phyloP scores from a whole-genome alignment of 2,888 invertebrate genomes.

The Brachypalpus laphriformis region DNA sequence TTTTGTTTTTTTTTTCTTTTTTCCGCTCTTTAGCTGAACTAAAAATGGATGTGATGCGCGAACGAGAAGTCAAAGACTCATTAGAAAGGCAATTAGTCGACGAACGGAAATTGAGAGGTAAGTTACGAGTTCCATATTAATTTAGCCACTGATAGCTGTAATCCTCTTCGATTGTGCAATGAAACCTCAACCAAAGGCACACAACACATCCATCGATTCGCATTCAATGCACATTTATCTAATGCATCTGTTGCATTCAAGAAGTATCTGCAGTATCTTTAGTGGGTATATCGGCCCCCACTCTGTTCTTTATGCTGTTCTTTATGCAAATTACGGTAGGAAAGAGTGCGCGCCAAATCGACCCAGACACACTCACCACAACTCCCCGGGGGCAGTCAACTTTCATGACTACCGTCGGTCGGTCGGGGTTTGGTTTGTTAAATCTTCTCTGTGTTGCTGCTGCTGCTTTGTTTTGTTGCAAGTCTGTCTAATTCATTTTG shows the following conservation, averaged over 20 bases:
- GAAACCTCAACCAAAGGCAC: neutral
- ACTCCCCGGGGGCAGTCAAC: slow-evolving; percentile 57
- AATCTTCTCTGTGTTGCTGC: slow-evolving; percentile 20
- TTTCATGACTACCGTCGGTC: slow-evolving; percentile 61
- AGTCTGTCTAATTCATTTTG: slow-evolving; percentile 68
- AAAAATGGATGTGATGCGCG: slow-evolving; percentile 96
- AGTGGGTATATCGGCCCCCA: neutral
- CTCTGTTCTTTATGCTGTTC: slow-evolving; percentile 27
- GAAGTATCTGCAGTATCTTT: slow-evolving; percentile 12
- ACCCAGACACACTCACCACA: slow-evolving; percentile 60
- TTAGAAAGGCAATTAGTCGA: slow-evolving; percentile 96
- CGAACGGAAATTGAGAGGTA: slow-evolving; percentile 97
- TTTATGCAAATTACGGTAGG: slow-evolving; percentile 42
- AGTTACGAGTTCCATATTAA: slow-evolving; percentile 82
- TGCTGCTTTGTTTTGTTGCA: slow-evolving; percentile 46
- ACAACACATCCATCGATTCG: neutral
- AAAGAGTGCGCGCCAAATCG: slow-evolving; percentile 33
- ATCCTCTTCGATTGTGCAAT: slow-evolving; percentile 15
- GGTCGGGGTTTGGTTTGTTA: slow-evolving; percentile 16
- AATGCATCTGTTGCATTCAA: neutral
- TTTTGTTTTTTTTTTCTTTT: slow-evolving; percentile 31
- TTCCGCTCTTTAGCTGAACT: slow-evolving; percentile 89
- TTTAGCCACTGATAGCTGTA: neutral
- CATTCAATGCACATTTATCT: neutral
- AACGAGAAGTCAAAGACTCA: slow-evolving; percentile 96